Base-by-base conservation (phyloP, 2,797 vertebrate genomes). In the Thalassophryne amazonica region DNA sequence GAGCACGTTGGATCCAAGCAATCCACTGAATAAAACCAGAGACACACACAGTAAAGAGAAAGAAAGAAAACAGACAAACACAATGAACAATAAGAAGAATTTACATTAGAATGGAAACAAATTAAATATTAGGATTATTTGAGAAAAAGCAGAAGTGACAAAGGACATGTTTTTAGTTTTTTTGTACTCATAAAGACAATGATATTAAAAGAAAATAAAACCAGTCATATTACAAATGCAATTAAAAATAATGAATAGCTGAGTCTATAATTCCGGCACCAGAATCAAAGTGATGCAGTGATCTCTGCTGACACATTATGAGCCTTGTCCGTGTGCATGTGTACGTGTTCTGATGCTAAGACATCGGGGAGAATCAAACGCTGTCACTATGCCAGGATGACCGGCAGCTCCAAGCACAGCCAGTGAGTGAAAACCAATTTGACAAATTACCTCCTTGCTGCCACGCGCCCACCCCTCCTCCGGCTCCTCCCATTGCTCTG, bases 1-100 rank as follows among this genome's bases (percentile, higher is more conserved):
- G 96, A 97, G 83, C 97, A 99, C 0, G 93, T 94, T 0, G 97
- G 96, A 72, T 99, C 97, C 82, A 98, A 66, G 81, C 97, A 99
- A 67, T 99, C 95, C 69, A 98, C 97, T 99, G 69, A 17, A 81
- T 53, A 71, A 40, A 52, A 14, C 22, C 43, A 55, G 13, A 57
- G 27, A 62, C 9, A 48, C 27, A 53, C 19, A n/a, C 28, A 2
- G 22, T n/a, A 29, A 60, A n/a, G 13, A 32, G 31, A 27, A 31
- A 16, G 39, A 19, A 35, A 5, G 29, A 23, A 7, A 7, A 21
- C 9, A 42, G 9, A 25, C 11, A 43, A 30, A 51, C 9, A 13
- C 32, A 61, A 60, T 31, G 5, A 60, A 61, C 19, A 45, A 20
- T 24, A 17, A 19, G 14, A 42, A 43, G 65, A 65, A 11, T 25